Evolutionary conservation across 2,113 vertebrate genomes (phyloP), one percentile per base, ranked within the genome.

Genomic region (Lagopus leucura): DNA sequence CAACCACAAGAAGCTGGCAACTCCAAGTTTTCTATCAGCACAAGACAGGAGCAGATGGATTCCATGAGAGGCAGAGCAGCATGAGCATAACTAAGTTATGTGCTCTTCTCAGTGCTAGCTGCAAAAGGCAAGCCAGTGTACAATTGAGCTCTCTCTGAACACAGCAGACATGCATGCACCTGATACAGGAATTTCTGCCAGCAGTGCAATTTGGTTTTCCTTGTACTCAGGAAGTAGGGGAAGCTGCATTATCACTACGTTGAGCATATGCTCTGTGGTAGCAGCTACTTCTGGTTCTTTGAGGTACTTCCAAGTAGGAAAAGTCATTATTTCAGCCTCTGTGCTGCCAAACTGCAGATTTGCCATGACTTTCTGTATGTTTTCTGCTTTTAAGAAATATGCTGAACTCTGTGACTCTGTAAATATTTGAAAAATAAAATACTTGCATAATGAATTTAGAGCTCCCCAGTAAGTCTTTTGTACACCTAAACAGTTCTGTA

Each of bases 161-260:
- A 6, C 54, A 86, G 38, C 66, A 89, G 61, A 67, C 43, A 47
- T 77, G 79, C 48, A 47, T 77, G 79, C 86, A 91, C 89, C 95
- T 93, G 86, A 94, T 48, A 43, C 20, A 58, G 54, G 86, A 92
- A 75, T 86, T 95, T 70, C 70, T 92, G 89, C 92, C 77, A 92
- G 70, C 28, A 82, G 84, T 12, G 3, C 32, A 72, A 28, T 79
- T 88, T 82, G 91, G 36, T 69, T 94, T 96, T 90, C 66, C 38
- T 54, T 79, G 34, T 4, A 52, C 57, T 54, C 88, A 79, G 93
- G 74, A 94, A 93, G 77, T 70, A 70, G 20, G 52, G 72, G 77
- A 77, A 92, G 86, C 80, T 94, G 91, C 73, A 11, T 48, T 48
- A 42, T 20, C 12, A 43, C 70, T 73, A 38, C 72, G 36, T 54